Conservation (phyloP, 2,797 vertebrate species). For the Staurois parvus region DNA sequence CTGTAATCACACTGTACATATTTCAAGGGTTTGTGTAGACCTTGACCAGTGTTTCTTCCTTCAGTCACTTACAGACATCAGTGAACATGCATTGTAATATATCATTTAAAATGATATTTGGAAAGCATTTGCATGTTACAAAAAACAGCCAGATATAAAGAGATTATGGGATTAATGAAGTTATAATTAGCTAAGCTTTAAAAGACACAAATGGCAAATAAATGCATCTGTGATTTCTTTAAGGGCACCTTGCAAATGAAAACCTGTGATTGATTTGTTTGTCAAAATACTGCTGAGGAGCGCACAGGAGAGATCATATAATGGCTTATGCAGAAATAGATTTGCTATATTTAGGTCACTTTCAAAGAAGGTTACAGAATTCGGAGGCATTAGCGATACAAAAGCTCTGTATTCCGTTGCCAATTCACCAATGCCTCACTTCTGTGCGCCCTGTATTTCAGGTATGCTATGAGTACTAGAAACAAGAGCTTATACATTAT, state of each 20-base stretch:
- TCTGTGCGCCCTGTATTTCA: slow-evolving; percentile 7
- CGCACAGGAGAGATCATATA: slow-evolving; percentile 53
- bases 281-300: slow-evolving; percentile 59
- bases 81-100: too few relatives aligned
- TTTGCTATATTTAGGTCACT: slow-evolving; percentile 63
- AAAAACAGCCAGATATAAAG: background rate
- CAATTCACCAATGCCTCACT: slow-evolving; percentile 8
- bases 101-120: too few relatives aligned
- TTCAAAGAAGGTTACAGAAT: slow-evolving; percentile 60
- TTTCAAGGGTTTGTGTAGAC: too few relatives aligned
- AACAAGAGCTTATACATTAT: slow-evolving; percentile 18
- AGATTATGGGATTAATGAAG: slow-evolving; percentile 8
- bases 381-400: slow-evolving; percentile 46
- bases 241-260: slow-evolving; percentile 59
- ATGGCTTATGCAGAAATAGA: slow-evolving; percentile 59
- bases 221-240: slow-evolving; percentile 28
- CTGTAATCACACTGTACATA: too few relatives aligned
- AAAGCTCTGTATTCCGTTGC: slow-evolving; percentile 23
- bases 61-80: too few relatives aligned
- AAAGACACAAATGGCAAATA: slow-evolving; percentile 31
- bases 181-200: slow-evolving; percentile 36
- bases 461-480: slow-evolving; percentile 16
- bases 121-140: too few relatives aligned
- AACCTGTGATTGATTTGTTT: slow-evolving; percentile 61
- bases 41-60: too few relatives aligned